Percentiles rank a stretch among this genome's conserved stretches.
phyloP scores from a whole-genome alignment of 1,140 invertebrate species.

The Zaprionus kolodkinae region DNA sequence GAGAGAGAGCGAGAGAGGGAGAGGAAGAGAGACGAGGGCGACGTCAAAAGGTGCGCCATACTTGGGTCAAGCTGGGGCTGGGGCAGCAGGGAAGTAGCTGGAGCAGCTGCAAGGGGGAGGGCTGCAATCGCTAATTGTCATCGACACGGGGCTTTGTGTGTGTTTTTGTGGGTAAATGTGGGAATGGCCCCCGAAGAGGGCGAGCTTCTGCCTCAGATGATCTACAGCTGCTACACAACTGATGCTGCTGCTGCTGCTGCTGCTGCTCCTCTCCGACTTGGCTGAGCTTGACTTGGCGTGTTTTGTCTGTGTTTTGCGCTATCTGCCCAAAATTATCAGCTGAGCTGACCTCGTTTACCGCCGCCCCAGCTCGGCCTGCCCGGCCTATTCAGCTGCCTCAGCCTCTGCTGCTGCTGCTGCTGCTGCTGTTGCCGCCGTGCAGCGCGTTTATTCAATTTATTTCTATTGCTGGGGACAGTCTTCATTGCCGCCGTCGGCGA shows the following conservation, averaged over 20 bases:
- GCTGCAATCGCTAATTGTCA: conserved; percentile 76
- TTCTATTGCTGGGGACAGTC: conserved; percentile 62
- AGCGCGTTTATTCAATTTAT: conserved; percentile 79
- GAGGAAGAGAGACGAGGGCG: not conserved
- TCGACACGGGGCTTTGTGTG: conserved; percentile 74
- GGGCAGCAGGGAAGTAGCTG: no score
- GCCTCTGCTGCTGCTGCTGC: not conserved
- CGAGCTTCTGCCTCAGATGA: conserved; percentile 21
- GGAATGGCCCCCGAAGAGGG: conserved; percentile 49
- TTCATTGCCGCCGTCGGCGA: conserved; percentile 39
- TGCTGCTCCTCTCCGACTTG: not conserved
- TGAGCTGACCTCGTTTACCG: conserved; percentile 56
- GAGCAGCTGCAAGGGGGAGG: no score
- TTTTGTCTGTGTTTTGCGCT: conserved; percentile 36
- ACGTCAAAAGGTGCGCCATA: conserved; percentile 39
- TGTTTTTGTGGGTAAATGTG: conserved; percentile 61
- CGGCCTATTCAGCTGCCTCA: conserved; percentile 3
- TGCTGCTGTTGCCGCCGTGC: conserved; percentile 36
- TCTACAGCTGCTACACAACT: not conserved
- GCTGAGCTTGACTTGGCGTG: conserved; percentile 9
- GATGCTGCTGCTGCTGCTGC: not conserved
- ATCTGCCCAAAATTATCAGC: conserved; percentile 79
- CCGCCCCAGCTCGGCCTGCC: not conserved
- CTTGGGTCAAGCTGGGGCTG: conserved; percentile 38
- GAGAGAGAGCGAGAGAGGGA: no score